phyloP scores from a whole-genome alignment of 2,797 vertebrate species.

The Alauda arvensis region DNA sequence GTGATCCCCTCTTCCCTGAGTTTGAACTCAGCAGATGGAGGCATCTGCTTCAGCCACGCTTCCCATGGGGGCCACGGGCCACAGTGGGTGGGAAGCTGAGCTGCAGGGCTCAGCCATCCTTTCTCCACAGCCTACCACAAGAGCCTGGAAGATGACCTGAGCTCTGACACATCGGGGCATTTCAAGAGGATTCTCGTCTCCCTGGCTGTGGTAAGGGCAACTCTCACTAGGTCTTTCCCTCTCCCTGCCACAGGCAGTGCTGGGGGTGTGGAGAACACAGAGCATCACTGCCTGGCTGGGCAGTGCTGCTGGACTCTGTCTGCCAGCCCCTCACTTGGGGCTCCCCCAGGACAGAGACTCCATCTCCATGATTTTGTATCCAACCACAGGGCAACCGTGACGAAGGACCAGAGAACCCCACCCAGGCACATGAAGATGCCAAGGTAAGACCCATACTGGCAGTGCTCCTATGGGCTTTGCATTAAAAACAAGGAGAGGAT shows the following conservation, averaged over 20 bases:
- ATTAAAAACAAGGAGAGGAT: too few species aligned
- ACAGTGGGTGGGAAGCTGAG: background rate
- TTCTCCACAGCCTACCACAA: constrained; percentile 83
- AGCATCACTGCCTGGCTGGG: background rate
- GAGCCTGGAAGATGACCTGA: constrained; percentile 86
- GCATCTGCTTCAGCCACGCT: background rate
- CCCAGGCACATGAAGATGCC: constrained; percentile 82
- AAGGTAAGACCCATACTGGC: constrained; percentile 72
- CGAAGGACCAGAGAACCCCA: constrained; percentile 79
- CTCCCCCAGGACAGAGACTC: background rate
- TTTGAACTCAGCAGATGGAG: background rate
- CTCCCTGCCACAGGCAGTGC: background rate
- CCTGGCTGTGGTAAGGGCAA: constrained; percentile 83
- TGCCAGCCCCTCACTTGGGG: background rate
- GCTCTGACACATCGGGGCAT: constrained; percentile 90
- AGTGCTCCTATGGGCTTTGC: background rate
- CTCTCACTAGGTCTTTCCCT: background rate
- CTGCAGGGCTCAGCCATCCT: background rate
- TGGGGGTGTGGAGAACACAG: background rate
- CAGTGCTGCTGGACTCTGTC: background rate
- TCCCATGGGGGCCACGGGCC: rapidly evolving
- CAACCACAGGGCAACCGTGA: constrained; percentile 86
- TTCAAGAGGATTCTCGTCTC: constrained; percentile 92
- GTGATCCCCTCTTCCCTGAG: background rate
- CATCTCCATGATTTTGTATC: background rate